Evolutionary conservation across 2,888 invertebrate species (phyloP).

Genomic region (Drosophila limbata): DNA sequence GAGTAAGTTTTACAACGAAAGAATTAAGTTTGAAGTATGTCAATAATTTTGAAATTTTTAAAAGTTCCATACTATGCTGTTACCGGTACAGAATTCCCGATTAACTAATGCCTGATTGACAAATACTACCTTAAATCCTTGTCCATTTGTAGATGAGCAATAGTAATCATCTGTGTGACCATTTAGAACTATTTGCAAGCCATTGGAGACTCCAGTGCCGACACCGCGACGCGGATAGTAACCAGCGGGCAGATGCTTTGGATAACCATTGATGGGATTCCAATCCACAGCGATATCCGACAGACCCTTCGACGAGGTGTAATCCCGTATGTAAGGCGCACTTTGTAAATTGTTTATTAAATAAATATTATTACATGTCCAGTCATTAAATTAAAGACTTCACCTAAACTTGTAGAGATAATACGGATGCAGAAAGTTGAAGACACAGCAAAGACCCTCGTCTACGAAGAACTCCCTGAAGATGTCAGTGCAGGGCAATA

Average conservation of each 20-base stretch:
- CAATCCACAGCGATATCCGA: slow-evolving; percentile 87
- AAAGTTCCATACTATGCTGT: not conserved
- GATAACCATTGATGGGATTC: slow-evolving; percentile 91
- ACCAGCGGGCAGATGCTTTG: slow-evolving; percentile 86
- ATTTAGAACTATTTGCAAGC: slow-evolving; percentile 89
- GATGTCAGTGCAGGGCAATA: slow-evolving; percentile 88
- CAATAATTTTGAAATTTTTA: not conserved
- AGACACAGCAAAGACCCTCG: slow-evolving; percentile 93
- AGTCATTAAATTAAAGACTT: not conserved
- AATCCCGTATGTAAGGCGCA: slow-evolving; percentile 65
- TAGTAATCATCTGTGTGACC: slow-evolving; percentile 90
- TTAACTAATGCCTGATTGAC: not conserved
- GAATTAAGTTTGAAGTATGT: too few relatives aligned
- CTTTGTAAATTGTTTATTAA: slow-evolving; percentile 38
- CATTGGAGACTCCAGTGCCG: slow-evolving; percentile 89
- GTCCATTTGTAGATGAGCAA: slow-evolving; percentile 91
- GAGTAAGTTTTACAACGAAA: too few relatives aligned
- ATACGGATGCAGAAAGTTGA: slow-evolving; percentile 90
- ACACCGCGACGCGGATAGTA: slow-evolving; percentile 86
- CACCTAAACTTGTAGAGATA: slow-evolving; percentile 87
- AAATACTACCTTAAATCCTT: slow-evolving; percentile 85
- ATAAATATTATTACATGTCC: not conserved
- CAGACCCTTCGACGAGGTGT: slow-evolving; percentile 66
- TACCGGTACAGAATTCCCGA: not conserved
- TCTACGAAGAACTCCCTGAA: slow-evolving; percentile 92